These are phyloP conservation scores for Salmo trutta DNA, from an alignment of 2,797 vertebrate genomes.

Conservation along the genomic window DNA sequence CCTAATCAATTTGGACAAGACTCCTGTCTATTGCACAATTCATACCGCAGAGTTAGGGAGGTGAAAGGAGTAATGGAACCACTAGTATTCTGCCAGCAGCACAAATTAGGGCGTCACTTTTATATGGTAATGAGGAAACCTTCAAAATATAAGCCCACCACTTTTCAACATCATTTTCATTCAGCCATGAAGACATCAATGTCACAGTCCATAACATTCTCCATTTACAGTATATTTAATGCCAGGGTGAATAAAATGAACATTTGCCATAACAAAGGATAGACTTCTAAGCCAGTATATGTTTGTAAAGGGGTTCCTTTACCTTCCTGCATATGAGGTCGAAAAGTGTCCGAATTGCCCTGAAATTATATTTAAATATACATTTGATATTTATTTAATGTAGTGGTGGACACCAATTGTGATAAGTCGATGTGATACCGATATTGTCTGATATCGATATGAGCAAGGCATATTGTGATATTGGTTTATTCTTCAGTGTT, in stretches of 20 bases:
- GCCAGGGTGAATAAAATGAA: not conserved
- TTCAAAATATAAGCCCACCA: no score
- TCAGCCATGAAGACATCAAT: not conserved
- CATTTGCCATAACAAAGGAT: not conserved
- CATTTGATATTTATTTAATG: no score
- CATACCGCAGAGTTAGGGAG: not conserved
- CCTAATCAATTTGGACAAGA: not conserved
- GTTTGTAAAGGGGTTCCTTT: not conserved
- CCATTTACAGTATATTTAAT: not conserved
- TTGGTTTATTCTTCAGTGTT: no score
- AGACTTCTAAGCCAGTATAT: not conserved
- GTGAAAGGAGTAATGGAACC: not conserved
- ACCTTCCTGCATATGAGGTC: not conserved
- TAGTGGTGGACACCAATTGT: no score
- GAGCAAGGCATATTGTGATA: no score
- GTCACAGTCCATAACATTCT: not conserved
- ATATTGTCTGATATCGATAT: no score
- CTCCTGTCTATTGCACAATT: not conserved
- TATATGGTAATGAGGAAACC: no score
- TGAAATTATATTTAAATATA: no score
- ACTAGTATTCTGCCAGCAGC: no score
- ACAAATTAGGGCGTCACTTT: no score
- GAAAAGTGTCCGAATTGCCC: no score
- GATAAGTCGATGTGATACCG: no score
- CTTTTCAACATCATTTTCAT: not conserved